Evolutionary conservation across 2,797 vertebrate genomes (phyloP).

Genomic region (Gobio occitaniae): DNA sequence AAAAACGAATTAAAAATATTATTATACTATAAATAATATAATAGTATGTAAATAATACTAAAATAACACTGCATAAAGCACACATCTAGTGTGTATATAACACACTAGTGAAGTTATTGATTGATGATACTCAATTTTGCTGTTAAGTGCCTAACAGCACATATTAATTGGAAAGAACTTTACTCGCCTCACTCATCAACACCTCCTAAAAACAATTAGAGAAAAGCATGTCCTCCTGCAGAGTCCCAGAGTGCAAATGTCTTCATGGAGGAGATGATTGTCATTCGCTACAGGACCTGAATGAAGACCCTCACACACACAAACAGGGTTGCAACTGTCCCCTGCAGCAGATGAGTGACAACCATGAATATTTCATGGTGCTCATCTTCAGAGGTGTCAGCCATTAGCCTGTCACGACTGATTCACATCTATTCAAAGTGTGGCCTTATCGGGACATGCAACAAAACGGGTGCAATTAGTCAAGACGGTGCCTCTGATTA

Average conservation of each 20-base stretch:
- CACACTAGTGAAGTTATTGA: neutral
- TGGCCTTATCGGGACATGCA: constrained; percentile 66
- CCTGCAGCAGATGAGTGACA: constrained; percentile 72
- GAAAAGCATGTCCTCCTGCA: neutral
- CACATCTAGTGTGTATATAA: neutral
- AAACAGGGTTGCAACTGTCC: constrained; percentile 32
- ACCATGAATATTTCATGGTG: constrained; percentile 79
- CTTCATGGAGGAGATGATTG: constrained; percentile 21
- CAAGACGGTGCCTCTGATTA: constrained; percentile 65
- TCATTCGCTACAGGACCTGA: constrained; percentile 43
- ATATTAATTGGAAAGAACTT: neutral
- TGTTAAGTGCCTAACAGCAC: neutral
- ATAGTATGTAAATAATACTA: neutral
- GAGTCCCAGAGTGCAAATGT: neutral
- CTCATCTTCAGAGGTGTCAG: constrained; percentile 71
- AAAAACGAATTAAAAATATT: neutral
- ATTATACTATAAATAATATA: neutral
- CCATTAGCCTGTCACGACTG: constrained; percentile 65
- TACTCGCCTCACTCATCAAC: neutral
- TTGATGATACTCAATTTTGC: neutral
- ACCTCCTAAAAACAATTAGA: neutral
- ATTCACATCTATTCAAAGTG: constrained; percentile 69
- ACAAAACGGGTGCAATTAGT: constrained; percentile 70
- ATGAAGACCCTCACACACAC: constrained; percentile 51
- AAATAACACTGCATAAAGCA: neutral